Evolutionary conservation across 2,888 invertebrate species (phyloP), one percentile per base, ranked within the genome.

Genomic region (Ornithoptera priamus): DNA sequence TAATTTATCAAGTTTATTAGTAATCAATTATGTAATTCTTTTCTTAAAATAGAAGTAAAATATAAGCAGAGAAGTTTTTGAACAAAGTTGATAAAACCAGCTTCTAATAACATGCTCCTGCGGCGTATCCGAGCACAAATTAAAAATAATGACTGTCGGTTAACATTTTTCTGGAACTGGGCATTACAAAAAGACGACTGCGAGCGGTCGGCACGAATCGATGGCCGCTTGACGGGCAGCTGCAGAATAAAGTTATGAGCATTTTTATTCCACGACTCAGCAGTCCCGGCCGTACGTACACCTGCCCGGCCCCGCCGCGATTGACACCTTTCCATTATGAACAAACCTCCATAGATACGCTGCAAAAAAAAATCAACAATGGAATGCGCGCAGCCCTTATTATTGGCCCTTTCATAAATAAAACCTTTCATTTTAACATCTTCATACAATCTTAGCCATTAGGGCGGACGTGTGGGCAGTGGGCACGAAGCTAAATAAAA

Each of bases 311-410:
- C 77, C 81, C 82, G 81, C 85, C 85, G 78, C 88, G 90, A 89
- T 89, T 90, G 91, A 92, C 92, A 92, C 92, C 90, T 90, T 87
- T 86, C 90, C 85, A 91, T 91, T 90, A 90, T 89, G 83, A 80
- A 79, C 78, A 78, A 81, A 83, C 81, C 81, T 64, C 56, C 60
- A 56, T 64, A 80, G 82, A 85, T 81, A 80, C 76, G 78, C 81
- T 81, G 77, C 68, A 81, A 89, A 88, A 89, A 90, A 89, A 89
- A 78, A 78, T 79, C 78, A 87, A 92, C 92, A 92, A 91, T 87
- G 83, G 86, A 77, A 78, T 83, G 82, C 86, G 88, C 83, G 84
- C 89, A 89, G 88, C 84, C 92, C 85, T 88, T 90, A 91, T 91
- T 89, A 92, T 92, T 91, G 86, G 90, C 86, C 87, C 82, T 86